Evolutionary conservation across 2,888 invertebrate genomes (phyloP), one percentile per base, ranked within the genome.

Genomic region (Ormyrus nitidulus): DNA sequence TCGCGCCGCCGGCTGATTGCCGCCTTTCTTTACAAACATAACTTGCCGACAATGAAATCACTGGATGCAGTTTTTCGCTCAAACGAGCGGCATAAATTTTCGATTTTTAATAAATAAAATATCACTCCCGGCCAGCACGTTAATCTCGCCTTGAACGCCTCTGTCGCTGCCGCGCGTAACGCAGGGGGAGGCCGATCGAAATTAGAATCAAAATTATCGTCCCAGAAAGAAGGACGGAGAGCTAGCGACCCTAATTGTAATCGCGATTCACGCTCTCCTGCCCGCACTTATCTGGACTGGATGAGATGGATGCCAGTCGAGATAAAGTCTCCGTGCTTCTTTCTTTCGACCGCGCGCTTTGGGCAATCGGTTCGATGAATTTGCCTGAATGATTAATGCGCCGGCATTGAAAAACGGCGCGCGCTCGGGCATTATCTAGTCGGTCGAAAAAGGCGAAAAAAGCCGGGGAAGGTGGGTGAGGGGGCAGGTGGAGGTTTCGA

Each of bases 141-240:
- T 66, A 58, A 74, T 74, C 66, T 48, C 2, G 13, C 64, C 8
- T 5, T 64, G 9, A 46, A 34, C 11, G 46, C 19, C 10, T 65
- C 10, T 62, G 19, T 62, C 19, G 34, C 53, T 56, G 5, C 46
- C 3, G 34, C 34, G 34, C 3, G 34, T 4, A 34, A 34, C 34
- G 34, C 10, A 70, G 59, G 73, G 84, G 84, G 65, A 49, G 51
- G 84, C 86, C 84, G 84, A 86, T 88, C 85, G 85, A 86, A 88
- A 88, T 89, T 87, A 87, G 87, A 88, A 88, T 87, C 85, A 87
- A 87, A 87, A 87, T 85, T 83, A 85, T 87, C 85, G 84, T 84
- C 83, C 70, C 48, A 64, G 73, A 59, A 72, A 70, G 56, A 72
- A 61, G 59, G 54, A 77, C 75, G 81, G 70, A 66, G 78, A 74